Evolutionary conservation across 35 echinoderm and acorn worm genomes (phyloP).

Genomic region (Lytechinus variegatus): DNA sequence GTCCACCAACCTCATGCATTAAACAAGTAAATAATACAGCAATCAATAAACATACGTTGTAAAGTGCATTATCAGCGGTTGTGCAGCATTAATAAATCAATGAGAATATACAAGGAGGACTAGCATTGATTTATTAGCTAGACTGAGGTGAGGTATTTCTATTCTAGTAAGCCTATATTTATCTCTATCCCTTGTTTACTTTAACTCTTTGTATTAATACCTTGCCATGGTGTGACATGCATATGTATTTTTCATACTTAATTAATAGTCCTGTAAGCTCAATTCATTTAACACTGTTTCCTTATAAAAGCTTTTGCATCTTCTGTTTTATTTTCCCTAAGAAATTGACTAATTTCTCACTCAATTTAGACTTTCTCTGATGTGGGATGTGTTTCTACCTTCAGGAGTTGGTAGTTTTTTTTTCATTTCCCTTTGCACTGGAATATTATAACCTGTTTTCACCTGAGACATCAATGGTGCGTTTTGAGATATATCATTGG

Average conservation of each 20-base stretch:
- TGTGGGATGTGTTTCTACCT: too few relatives aligned
- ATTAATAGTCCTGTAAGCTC: too few relatives aligned
- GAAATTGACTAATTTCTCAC: too few relatives aligned
- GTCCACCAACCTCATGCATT: not conserved
- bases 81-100: conserved; percentile 55
- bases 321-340: too few relatives aligned
- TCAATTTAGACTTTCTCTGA: too few relatives aligned
- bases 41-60: conserved; percentile 51
- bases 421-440: too few relatives aligned
- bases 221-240: not conserved
- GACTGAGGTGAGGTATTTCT: not conserved
- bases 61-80: conserved; percentile 41
- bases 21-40: conserved; percentile 25
- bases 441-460: too few relatives aligned
- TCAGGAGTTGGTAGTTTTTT: too few relatives aligned
- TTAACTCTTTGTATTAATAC: not conserved
- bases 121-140: conserved; percentile 49
- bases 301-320: too few relatives aligned
- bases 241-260: not conserved
- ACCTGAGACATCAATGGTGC: too few relatives aligned
- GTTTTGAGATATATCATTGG: too few relatives aligned
- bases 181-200: not conserved
- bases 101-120: conserved; percentile 49
- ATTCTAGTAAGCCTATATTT: not conserved
- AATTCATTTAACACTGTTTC: too few relatives aligned